Conservation (phyloP, 2,113 vertebrate genomes). For the Bostrychus sinensis region DNA sequence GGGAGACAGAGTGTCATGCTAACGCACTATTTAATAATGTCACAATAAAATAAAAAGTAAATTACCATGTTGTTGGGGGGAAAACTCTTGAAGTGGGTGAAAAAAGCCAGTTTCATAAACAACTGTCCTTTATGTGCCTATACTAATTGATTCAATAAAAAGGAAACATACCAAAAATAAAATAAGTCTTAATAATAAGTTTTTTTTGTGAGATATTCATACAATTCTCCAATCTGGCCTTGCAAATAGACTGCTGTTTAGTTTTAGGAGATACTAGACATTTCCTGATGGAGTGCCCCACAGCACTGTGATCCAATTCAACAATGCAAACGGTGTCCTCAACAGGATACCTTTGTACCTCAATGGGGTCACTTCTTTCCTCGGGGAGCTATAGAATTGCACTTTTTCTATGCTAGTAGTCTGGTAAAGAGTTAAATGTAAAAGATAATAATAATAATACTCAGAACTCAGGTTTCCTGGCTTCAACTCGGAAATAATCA, state of each 20-base stretch:
- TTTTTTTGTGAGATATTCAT: neutral
- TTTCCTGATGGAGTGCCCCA: conserved; percentile 35
- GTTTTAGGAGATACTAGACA: conserved; percentile 48
- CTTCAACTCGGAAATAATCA: conserved; percentile 12
- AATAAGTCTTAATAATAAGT: neutral
- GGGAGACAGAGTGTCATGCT: neutral
- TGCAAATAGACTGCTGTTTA: neutral
- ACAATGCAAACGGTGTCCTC: conserved; percentile 74
- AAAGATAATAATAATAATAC: too few species aligned
- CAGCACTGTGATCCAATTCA: conserved; percentile 48
- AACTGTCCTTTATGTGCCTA: too few species aligned
- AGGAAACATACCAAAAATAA: too few species aligned
- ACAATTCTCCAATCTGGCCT: neutral
- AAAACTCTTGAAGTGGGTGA: neutral
- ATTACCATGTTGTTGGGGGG: neutral
- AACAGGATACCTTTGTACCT: conserved; percentile 71
- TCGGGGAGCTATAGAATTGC: conserved; percentile 72
- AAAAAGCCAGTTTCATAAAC: neutral
- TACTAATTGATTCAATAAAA: too few species aligned
- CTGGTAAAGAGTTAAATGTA: conserved; percentile 24
- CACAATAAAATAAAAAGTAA: neutral
- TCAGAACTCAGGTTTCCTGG: conserved; percentile 11
- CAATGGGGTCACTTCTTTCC: conserved; percentile 49
- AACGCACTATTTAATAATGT: neutral
- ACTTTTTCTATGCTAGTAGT: conserved; percentile 55